Evolutionary conservation across 2,888 invertebrate species (phyloP), one percentile per base, ranked within the genome.

Genomic region (Pristionchus entomophagus): DNA sequence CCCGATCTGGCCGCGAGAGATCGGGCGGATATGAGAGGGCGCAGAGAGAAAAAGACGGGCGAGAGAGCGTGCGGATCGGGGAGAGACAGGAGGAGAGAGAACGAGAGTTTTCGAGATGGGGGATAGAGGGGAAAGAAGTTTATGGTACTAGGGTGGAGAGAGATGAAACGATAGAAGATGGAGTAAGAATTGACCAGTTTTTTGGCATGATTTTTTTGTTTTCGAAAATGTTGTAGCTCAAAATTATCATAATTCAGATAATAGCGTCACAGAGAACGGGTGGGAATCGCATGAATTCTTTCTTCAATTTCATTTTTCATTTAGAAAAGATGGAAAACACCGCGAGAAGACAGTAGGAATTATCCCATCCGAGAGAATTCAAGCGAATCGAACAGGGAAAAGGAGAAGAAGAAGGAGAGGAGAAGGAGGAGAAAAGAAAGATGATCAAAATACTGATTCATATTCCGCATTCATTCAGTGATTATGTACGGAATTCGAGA

Each of bases 361-460:
- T 73, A 73, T 73, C 73, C 41, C 41, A 73, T 73, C 41, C 41
- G 41, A 45, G 41, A 41, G 41, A 45, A 73, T 38, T 73, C 38
- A 73, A 73, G 73, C 73, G 73, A 73, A 73, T 73, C 73, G 41
- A 73, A 73, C 41, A 5, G 41, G 26, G 41, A 73, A 73, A 73
- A 5, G 41, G 26, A 73, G 22, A 78, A 51, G 78, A 49, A 45
- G 45, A 45, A 45, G 5, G 10, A 26, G 35, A 53, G 51, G 29
- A 53, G 19, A 17, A 51, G 32, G 32, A 35, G 51, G 29, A 32
- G 26, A 53, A 78, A 78, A 78, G 19, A 29, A 17, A 3, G 49
- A 49, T 78, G 78, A 51, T 32, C 29, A 78, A 51, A 45, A 73
- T 26, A 73, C 41, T 73, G 73, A 73, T n/a, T 73, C 73, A 73